Base-by-base conservation (phyloP, 2,888 invertebrate species). In the Conchocele bisecta region DNA sequence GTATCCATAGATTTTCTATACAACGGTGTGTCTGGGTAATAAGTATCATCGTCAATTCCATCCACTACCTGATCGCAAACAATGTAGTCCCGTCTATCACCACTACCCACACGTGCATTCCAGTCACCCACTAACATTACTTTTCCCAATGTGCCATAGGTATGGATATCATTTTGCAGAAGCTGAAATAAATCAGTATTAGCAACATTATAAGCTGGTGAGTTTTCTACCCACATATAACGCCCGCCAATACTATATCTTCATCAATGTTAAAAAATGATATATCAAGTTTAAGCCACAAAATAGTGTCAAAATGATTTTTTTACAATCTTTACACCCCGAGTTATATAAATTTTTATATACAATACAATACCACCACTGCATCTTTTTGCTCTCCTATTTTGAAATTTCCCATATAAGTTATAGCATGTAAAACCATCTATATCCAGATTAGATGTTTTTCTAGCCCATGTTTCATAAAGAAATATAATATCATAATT, bases 191-290 rank as follows among this genome's bases (percentile, higher is more conserved):
- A 56, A 29, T 65, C 56, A 46, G 39, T 31, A 37, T 57, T 33
- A 20, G 37, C 29, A 24, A 56, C 17, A 56, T 44, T 39, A 37
- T 57, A 56, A 2, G 48, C 64, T 1, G 51, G 64, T 26, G 56
- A 56, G 22, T 57, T 48, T n/a, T 65, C 64, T 13, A 42, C 44
- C 64, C 56, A 56, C 6, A 57, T 17, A 46, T 54, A 64, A 46
- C 54, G 24, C 4, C 51, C 61, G 7, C 26, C 37, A 26, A 61
- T 22, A 28, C 29, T 51, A 39, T 41, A 28, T 61, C 61, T 1
- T 37, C 28, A 2, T 51, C 51, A 39, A 39, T 15, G 3, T 51
- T 37, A n/a, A 61, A 64, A 61, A 46, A 56, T 20, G 17, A 13
- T 22, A 46, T 64, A 24, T 63, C 54, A 11, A 54, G 31, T 24